phyloP scores from a whole-genome alignment of 2,888 invertebrate genomes.

The Andrena bicolor region DNA sequence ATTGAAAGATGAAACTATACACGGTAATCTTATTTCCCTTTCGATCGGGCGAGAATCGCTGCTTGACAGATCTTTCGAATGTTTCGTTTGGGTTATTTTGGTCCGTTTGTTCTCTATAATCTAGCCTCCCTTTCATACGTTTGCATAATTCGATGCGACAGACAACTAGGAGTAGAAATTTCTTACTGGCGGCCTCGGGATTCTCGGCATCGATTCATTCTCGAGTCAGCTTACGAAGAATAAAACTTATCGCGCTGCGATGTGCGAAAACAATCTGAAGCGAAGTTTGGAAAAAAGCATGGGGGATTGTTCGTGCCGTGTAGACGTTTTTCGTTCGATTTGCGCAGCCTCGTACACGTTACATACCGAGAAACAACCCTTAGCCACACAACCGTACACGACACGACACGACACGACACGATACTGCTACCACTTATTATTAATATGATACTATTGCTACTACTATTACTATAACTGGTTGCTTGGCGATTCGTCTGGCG shows the following conservation, averaged over 20 bases:
- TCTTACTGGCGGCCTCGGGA: not conserved
- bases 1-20: conserved; percentile 30
- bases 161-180: not conserved
- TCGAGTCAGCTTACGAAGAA: not conserved
- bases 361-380: conserved; percentile 28
- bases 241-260: not conserved
- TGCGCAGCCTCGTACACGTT: conserved; percentile 33
- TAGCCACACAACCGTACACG: conserved; percentile 32
- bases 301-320: conserved; percentile 40
- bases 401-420: conserved; percentile 59
- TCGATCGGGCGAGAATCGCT: not conserved
- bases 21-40: conserved; percentile 8
- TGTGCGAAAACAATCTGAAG: not conserved
- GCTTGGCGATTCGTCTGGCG: conserved; percentile 76
- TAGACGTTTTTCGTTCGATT: conserved; percentile 37
- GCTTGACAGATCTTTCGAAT: not conserved
- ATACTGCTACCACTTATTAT: conserved; percentile 70
- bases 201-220: not conserved
- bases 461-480: conserved; percentile 76
- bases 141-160: not conserved
- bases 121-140: not conserved
- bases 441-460: conserved; percentile 75
- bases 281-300: not conserved
- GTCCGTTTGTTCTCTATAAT: not conserved
- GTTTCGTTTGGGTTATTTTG: not conserved